Evolutionary conservation across 2,888 invertebrate genomes (phyloP).

Genomic region (Ennomos fuscantarius): DNA sequence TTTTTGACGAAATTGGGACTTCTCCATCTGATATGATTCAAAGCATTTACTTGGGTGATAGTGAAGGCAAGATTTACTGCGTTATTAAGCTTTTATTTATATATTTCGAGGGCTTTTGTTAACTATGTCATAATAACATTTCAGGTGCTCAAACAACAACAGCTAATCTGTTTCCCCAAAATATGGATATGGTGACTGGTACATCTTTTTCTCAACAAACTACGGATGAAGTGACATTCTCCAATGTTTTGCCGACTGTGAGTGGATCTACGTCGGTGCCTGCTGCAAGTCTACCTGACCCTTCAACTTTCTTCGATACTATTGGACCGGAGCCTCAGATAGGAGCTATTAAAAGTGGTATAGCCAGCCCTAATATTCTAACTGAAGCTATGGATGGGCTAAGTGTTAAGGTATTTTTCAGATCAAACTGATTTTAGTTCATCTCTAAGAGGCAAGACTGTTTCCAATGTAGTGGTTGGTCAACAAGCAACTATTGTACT

Average conservation of each 20-base stretch:
- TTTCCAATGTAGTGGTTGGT: too few species aligned
- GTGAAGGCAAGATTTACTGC: slow-evolving; percentile 54
- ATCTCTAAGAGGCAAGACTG: too few species aligned
- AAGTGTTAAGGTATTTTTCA: slow-evolving; percentile 61
- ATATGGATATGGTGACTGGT: slow-evolving; percentile 45
- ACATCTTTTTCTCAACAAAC: slow-evolving; percentile 63
- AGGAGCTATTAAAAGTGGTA: slow-evolving; percentile 55
- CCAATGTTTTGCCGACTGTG: slow-evolving; percentile 68
- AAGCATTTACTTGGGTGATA: slow-evolving; percentile 76
- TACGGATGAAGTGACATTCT: slow-evolving; percentile 63
- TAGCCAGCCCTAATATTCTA: slow-evolving; percentile 57
- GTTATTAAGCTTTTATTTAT: neutral
- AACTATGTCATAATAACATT: slow-evolving; percentile 20
- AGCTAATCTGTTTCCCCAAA: slow-evolving; percentile 57
- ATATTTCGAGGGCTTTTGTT: neutral
- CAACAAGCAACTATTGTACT: too few species aligned
- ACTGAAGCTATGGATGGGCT: slow-evolving; percentile 73
- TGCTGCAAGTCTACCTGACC: slow-evolving; percentile 74
- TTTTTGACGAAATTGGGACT: slow-evolving; percentile 80
- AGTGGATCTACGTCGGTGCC: slow-evolving; percentile 67
- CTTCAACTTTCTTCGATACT: slow-evolving; percentile 80
- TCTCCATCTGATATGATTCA: slow-evolving; percentile 80
- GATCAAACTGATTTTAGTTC: too few species aligned
- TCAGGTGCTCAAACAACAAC: slow-evolving; percentile 53
- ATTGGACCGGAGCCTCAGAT: slow-evolving; percentile 74